Evolutionary conservation across 2,113 vertebrate genomes (phyloP).

Genomic region (Rutilus rutilus): DNA sequence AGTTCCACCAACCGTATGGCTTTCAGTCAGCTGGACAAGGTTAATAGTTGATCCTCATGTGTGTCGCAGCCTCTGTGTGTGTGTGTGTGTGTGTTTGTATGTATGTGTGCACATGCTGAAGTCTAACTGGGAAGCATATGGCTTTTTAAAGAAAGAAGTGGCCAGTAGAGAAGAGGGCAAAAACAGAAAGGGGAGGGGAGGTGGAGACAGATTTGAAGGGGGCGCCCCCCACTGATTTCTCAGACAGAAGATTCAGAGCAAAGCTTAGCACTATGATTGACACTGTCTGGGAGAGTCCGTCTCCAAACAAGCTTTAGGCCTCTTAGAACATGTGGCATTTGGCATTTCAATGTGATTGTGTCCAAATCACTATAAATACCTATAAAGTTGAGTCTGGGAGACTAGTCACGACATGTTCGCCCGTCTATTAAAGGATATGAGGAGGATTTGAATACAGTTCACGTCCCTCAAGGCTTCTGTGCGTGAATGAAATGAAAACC

Average conservation of each 20-base stretch:
- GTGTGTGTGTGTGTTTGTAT: slow-evolving; percentile 7
- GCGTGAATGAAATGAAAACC: slow-evolving; percentile 24
- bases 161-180: slow-evolving; percentile 55
- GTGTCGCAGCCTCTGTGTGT: slow-evolving; percentile 9
- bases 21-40: slow-evolving; percentile 33
- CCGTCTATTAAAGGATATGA: slow-evolving; percentile 27
- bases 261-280: slow-evolving; percentile 65
- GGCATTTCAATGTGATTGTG: slow-evolving; percentile 59
- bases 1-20: slow-evolving; percentile 35
- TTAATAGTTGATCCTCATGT: slow-evolving; percentile 32
- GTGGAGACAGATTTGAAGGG: slow-evolving; percentile 29
- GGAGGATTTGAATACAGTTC: slow-evolving; percentile 17
- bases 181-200: slow-evolving; percentile 34
- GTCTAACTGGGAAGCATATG: slow-evolving; percentile 43
- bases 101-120: slow-evolving; percentile 43
- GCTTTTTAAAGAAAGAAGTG: not conserved
- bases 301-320: slow-evolving; percentile 68
- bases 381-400: slow-evolving; percentile 40
- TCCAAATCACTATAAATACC: slow-evolving; percentile 55
- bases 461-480: slow-evolving; percentile 20
- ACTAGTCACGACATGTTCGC: slow-evolving; percentile 32
- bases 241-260: slow-evolving; percentile 70
- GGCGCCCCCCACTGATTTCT: slow-evolving; percentile 62
- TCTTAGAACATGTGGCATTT: slow-evolving; percentile 64
- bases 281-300: slow-evolving; percentile 66